Percentiles rank a stretch among this genome's conserved stretches.
These are phyloP conservation scores for Phallusia fumigata DNA, from an alignment of 23 tunicate genomes.

Conservation along the genomic window DNA sequence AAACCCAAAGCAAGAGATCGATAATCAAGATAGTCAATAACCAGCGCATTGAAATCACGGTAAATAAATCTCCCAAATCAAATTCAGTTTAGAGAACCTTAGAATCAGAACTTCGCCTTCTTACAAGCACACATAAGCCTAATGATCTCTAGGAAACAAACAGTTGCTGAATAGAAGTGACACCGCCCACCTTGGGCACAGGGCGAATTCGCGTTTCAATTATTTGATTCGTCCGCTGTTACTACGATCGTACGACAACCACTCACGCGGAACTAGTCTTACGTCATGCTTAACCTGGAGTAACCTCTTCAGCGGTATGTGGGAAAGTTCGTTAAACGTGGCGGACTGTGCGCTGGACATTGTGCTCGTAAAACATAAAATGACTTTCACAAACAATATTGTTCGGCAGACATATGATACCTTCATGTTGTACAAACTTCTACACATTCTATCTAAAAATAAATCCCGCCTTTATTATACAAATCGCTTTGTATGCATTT, in stretches of 20 bases:
- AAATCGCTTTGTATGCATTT: too few species aligned
- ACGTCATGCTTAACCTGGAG: not conserved
- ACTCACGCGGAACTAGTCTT: slow-evolving; percentile 11
- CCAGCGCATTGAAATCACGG: not conserved
- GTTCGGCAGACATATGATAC: too few species aligned
- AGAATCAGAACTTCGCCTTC: not conserved
- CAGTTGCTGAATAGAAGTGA: not conserved
- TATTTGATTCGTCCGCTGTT: not conserved
- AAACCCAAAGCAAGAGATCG: not conserved
- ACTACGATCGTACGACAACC: not conserved
- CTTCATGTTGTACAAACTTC: too few species aligned
- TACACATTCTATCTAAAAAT: too few species aligned
- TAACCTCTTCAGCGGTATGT: not conserved
- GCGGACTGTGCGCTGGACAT: too few species aligned
- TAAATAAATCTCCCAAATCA: not conserved
- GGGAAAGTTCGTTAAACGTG: too few species aligned
- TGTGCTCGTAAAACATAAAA: too few species aligned
- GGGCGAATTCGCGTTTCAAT: not conserved
- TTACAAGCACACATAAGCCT: not conserved
- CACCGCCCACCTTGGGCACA: not conserved
- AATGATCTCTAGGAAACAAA: not conserved
- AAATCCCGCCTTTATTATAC: too few species aligned
- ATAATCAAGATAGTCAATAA: not conserved
- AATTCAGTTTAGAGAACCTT: not conserved
- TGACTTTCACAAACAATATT: too few species aligned